Base-by-base conservation (phyloP, 1,140 invertebrate genomes). In the Neodiprion virginianus region DNA sequence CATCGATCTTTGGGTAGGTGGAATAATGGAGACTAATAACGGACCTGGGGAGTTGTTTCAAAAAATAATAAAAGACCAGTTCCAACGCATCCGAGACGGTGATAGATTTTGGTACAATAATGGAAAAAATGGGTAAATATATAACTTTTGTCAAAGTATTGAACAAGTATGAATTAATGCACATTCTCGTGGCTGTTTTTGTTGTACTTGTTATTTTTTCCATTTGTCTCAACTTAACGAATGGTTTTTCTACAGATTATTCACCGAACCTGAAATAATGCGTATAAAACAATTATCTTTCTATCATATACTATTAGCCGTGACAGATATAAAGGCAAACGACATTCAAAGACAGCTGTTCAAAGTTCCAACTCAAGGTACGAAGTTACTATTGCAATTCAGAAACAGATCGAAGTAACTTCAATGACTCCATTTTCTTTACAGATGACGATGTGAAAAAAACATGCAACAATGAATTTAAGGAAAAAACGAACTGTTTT, bases 1-100 rank as follows among this genome's bases (percentile, higher is more conserved):
- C 67, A 87, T 94, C 65, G 93, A 95, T 84, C 86, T 92, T 2
- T 94, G 93, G 89, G 87, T 92, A 47, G 93, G 93, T n/a, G 93
- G 93, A 7, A 90, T 94, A 82, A 76, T 94, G 61, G 93, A 94
- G 84, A 92, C 92, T 1, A 77, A 72, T 28, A 78, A 87, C 72
- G 89, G 90, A 49, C 92, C 92, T 1, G 93, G 93, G 2, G 87
- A 90, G 80, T 84, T 94, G 3, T 94, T 95, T 81, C 80, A 78
- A 75, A 75, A 72, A 14, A 88, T 92, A 48, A 90, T 92, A 53
- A 78, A 79, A 49, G 90, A 92, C 80, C 91, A 92, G 75, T 92
- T 92, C 82, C 73, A 77, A 53, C 80, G 91, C 74, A 90, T 92
- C 70, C 78, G 91, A 74, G 84, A 90, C 81, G 90, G 88, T 1